These are phyloP conservation scores for Geococcyx californianus DNA, from an alignment of 2,113 vertebrate species.

Conservation along the genomic window DNA sequence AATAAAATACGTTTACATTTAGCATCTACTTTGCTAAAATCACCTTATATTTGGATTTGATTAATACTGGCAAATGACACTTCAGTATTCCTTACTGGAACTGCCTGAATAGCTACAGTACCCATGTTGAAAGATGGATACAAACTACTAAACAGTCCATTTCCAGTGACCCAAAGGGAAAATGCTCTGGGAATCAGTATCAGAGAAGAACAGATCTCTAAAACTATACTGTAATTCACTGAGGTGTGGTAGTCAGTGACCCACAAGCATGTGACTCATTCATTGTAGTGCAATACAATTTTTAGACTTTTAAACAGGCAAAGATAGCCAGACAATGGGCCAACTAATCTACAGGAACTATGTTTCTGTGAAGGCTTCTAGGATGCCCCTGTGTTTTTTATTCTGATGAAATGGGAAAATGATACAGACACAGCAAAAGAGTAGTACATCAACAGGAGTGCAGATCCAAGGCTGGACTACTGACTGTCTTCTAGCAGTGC, in stretches of 20 bases:
- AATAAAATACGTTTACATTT: neutral
- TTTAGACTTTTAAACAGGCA: neutral
- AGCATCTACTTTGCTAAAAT: neutral
- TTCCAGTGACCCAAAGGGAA: neutral
- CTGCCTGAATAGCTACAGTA: neutral
- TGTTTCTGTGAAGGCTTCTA: neutral
- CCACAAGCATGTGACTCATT: neutral
- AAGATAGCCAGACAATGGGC: neutral
- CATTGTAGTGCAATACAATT: rapidly evolving
- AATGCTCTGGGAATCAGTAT: neutral
- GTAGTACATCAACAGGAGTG: rapidly evolving
- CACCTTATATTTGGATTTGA: neutral
- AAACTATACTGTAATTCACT: neutral
- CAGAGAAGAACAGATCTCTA: neutral
- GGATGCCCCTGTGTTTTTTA: neutral
- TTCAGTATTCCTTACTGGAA: neutral
- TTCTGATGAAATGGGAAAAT: neutral
- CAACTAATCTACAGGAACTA: neutral
- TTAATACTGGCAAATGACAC: neutral
- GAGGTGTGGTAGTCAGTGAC: neutral
- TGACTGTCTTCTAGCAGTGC: rapidly evolving
- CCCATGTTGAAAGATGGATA: neutral
- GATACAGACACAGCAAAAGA: neutral
- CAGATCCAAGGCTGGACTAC: neutral
- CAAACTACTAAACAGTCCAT: neutral